A percentile compares a stretch with the other conserved stretches of the same genome.
Evolutionary conservation across 1,140 invertebrate species (phyloP).

Genomic region (Drosophila ficusphila): DNA sequence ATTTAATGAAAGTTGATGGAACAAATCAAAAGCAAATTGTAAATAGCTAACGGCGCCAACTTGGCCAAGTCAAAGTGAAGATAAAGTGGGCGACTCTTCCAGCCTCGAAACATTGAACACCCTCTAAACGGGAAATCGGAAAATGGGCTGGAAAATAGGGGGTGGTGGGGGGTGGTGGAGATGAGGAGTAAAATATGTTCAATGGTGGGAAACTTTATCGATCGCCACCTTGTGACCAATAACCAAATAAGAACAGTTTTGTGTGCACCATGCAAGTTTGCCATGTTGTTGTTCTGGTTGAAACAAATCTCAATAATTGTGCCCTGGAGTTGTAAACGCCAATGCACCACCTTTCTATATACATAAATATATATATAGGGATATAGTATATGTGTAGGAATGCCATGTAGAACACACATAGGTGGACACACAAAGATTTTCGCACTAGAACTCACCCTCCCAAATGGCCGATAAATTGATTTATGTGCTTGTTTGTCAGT

Average conservation of each 20-base stretch:
- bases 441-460: not conserved
- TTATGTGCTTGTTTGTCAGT: conserved; percentile 77
- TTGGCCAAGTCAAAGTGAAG: not conserved
- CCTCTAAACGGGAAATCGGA: not conserved
- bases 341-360: not conserved
- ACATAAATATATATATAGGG: not conserved
- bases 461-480: conserved; percentile 70
- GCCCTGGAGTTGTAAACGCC: conserved; percentile 45
- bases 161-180: no score
- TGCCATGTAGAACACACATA: not conserved
- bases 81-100: not conserved
- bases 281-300: conserved; percentile 51
- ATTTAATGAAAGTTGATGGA: conserved; percentile 62
- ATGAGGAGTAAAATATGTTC: not conserved
- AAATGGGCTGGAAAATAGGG: not conserved
- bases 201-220: conserved; percentile 28
- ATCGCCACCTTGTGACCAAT: conserved; percentile 37
- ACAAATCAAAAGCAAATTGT: conserved; percentile 60
- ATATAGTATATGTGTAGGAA: not conserved
- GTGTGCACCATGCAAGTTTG: conserved; percentile 25
- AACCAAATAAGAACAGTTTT: conserved; percentile 24
- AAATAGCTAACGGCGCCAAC: conserved; percentile 20
- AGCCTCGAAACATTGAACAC: conserved; percentile 6
- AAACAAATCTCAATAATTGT: conserved; percentile 72
- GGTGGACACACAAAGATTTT: conserved; percentile 6